These are phyloP conservation scores for Bungarus multicinctus DNA, from an alignment of 2,113 vertebrate species.

Conservation along the genomic window DNA sequence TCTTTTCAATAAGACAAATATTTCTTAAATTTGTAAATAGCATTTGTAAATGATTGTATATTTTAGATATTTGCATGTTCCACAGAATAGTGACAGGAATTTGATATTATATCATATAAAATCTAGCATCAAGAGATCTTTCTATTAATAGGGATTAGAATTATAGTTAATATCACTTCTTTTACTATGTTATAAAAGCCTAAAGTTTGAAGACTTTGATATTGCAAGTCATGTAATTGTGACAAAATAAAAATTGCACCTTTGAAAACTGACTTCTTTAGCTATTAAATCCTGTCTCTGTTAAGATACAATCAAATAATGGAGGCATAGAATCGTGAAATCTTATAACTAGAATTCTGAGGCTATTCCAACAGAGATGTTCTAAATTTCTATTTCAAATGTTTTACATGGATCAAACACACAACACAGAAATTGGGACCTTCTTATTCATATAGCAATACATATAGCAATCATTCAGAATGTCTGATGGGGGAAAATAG, in stretches of 20 bases:
- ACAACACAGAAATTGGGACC: constrained; percentile 1
- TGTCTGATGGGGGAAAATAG: constrained; percentile 33
- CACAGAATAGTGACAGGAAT: background rate
- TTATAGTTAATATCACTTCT: constrained; percentile 17
- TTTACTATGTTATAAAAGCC: background rate
- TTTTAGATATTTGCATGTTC: background rate
- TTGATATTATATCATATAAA: background rate
- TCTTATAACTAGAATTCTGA: constrained; percentile 6
- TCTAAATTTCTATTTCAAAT: constrained; percentile 30
- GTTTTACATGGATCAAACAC: constrained; percentile 1
- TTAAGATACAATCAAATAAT: constrained; percentile 24
- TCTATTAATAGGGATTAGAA: background rate
- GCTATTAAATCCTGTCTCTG: background rate
- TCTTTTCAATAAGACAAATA: background rate
- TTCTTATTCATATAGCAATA: background rate
- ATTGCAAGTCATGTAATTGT: constrained; percentile 24
- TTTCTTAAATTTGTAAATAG: background rate
- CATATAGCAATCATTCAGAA: constrained; percentile 27
- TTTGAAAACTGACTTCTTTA: background rate
- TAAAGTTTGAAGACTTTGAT: constrained; percentile 7
- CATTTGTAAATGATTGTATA: background rate
- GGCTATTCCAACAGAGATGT: constrained; percentile 28
- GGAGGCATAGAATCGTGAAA: constrained; percentile 27
- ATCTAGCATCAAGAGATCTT: background rate
- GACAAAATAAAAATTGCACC: constrained; percentile 2